Conservation (phyloP, 2,797 vertebrate genomes). For the Phalloptychus januarius region DNA sequence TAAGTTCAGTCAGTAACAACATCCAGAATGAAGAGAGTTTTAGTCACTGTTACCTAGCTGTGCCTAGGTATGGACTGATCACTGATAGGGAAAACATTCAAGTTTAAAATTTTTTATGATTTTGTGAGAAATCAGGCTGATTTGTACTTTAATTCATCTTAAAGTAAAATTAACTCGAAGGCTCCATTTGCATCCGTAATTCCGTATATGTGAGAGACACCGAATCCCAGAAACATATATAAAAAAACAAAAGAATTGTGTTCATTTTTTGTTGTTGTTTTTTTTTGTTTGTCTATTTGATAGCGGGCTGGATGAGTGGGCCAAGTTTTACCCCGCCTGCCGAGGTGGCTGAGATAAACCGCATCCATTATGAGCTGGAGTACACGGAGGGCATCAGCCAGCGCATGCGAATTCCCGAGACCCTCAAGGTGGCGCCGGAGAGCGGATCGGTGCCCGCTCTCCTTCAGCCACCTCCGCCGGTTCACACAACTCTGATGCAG, state of each 20-base stretch:
- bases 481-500: conserved; percentile 89
- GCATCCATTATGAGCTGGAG: conserved; percentile 94
- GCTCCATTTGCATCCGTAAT: background rate
- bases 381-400: conserved; percentile 97
- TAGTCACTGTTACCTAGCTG: background rate
- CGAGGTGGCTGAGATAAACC: conserved; percentile 93
- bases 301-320: conserved; percentile 84
- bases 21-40: background rate
- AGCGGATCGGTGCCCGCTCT: conserved; percentile 70
- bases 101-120: background rate
- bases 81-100: background rate
- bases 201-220: background rate
- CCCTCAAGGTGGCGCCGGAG: conserved; percentile 88
- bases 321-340: conserved; percentile 84
- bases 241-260: too few species aligned
- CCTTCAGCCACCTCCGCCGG: conserved; percentile 74
- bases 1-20: background rate
- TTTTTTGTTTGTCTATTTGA: background rate
- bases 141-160: background rate
- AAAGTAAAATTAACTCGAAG: background rate
- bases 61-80: background rate
- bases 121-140: background rate
- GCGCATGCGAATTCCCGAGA: conserved; percentile 95
- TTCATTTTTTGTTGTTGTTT: accelerated
- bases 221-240: too few species aligned